Conservation (phyloP, 2,113 vertebrate species). For the Hippocampus mohnikei region DNA sequence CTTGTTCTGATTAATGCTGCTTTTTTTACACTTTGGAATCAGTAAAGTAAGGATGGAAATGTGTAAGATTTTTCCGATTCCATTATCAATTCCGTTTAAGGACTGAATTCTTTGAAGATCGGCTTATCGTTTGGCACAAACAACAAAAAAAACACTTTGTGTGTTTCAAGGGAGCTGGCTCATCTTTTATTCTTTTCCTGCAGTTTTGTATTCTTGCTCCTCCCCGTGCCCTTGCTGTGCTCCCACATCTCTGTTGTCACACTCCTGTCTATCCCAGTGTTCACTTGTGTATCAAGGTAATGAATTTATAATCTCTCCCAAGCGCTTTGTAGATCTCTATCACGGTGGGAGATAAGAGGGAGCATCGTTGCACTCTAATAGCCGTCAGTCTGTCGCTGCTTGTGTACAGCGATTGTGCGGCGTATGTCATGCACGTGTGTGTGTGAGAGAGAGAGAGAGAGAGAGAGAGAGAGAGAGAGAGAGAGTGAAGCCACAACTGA, state of each 20-base stretch:
- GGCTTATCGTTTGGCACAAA: not conserved
- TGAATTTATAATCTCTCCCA: conserved; percentile 73
- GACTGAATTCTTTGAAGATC: too few species aligned
- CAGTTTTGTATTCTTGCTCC: conserved; percentile 20
- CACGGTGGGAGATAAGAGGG: conserved; percentile 65
- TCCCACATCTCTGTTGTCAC: conserved; percentile 31
- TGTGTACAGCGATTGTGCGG: conserved; percentile 21
- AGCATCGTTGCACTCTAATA: conserved; percentile 64
- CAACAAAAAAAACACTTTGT: not conserved
- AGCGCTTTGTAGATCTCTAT: conserved; percentile 74
- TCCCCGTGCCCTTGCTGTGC: conserved; percentile 17
- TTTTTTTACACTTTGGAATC: too few species aligned
- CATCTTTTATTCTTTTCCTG: conserved; percentile 17
- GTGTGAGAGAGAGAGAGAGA: not conserved
- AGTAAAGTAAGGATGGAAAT: too few species aligned
- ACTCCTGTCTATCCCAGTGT: conserved; percentile 43
- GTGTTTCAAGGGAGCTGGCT: not conserved
- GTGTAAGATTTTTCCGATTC: too few species aligned
- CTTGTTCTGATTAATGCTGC: too few species aligned
- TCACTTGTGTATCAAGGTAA: conserved; percentile 69
- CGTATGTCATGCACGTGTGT: conserved; percentile 1
- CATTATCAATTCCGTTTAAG: too few species aligned
- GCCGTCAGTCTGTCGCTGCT: conserved; percentile 60
- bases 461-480: too few species aligned
- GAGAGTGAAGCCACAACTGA: not conserved